Evolutionary conservation across 2,888 invertebrate genomes (phyloP), one percentile per base, ranked within the genome.

Genomic region (Eupithecia abbreviata): DNA sequence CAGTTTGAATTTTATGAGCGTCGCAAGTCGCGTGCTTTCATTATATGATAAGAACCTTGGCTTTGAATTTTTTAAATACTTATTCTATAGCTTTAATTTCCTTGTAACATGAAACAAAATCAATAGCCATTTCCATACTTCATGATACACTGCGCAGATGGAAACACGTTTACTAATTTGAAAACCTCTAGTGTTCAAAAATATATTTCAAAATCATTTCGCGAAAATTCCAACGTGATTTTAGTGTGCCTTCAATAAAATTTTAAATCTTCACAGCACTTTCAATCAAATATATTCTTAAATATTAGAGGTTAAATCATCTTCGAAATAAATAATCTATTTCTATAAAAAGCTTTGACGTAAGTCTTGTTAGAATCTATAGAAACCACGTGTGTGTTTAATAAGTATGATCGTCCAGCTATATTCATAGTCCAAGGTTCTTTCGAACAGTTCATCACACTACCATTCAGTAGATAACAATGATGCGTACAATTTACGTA

Each of bases 371-470:
- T 18, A 12, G 30, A 65, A 72, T 72, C 3, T 18, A 62, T 72
- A 62, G 62, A 62, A 47, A 73, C 45, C 67, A 55, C 41, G 70
- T 65, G 49, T 65, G 49, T 42, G 65, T 74, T 71, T 41, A 51
- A 75, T 71, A 55, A 66, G 62, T 45, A 71, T 71, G 71, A 55
- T 71, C 71, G 58, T 43, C 58, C 43, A 55, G 55, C 70, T 75
- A 51, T 75, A 72, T 70, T 65, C 75, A 67, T 58, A 72, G 62
- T 71, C 55, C 75, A 72, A 75, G 67, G 75, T 75, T 72, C 41
- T 66, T 41, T 67, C 15, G 18, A 18, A 65, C 45, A 42, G 49
- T 62, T 47, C 41, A 62, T 69, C 47, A 72, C 68, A 62, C 67
- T 72, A 49, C 49, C 51, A 68, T n/a, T 68, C n/a, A 42, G 42